Evolutionary conservation across 2,888 invertebrate genomes (phyloP).

Genomic region (Noctuana brunneofusca): DNA sequence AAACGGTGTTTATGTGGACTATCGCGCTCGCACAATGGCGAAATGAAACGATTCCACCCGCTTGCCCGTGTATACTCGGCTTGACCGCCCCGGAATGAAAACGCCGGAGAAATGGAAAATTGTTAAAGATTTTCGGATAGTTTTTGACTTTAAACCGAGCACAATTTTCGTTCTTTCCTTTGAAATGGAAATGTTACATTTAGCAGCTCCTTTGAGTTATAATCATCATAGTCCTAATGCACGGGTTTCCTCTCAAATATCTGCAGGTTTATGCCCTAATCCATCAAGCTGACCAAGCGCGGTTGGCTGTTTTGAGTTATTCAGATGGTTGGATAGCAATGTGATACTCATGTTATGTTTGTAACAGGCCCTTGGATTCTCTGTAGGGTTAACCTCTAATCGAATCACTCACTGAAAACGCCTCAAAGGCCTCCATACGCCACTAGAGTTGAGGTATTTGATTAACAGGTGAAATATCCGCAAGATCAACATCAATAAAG

Average conservation of each 20-base stretch:
- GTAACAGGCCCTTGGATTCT: no score
- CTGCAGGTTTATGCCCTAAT: no score
- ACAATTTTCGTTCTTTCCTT: background rate
- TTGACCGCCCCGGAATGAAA: background rate
- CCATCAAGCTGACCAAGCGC: no score
- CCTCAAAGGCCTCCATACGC: background rate
- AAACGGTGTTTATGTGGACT: slow-evolving; percentile 29
- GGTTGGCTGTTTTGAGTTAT: no score
- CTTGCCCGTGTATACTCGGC: slow-evolving; percentile 1
- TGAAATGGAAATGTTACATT: background rate
- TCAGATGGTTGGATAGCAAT: no score
- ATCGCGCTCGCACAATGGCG: slow-evolving; percentile 24
- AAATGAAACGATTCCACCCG: slow-evolving; percentile 23
- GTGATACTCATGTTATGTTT: no score
- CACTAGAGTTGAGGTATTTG: background rate
- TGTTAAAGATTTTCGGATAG: background rate
- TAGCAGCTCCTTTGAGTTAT: background rate
- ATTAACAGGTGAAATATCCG: background rate
- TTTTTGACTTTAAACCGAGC: background rate
- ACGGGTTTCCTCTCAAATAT: no score
- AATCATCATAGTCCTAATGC: no score
- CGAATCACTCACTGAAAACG: background rate
- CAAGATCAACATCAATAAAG: no score
- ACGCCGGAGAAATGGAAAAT: background rate
- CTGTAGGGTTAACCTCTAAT: background rate